These are phyloP conservation scores for Eremophila alpestris DNA, from an alignment of 2,797 vertebrate genomes.

Conservation along the genomic window DNA sequence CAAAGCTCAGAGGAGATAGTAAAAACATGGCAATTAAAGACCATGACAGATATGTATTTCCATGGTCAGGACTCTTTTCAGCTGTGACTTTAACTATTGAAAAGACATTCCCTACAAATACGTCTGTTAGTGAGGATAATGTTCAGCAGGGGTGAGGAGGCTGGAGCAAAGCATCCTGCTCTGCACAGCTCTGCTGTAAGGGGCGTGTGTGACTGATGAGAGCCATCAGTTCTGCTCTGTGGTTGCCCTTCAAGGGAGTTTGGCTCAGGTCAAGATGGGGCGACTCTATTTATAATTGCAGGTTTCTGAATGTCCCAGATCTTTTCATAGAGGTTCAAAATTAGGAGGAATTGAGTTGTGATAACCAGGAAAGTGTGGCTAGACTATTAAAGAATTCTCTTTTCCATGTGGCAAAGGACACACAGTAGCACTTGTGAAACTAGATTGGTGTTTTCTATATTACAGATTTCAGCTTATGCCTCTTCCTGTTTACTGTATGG, in stretches of 20 bases:
- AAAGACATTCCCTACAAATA: neutral
- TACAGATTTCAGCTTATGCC: neutral
- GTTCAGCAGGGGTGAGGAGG: neutral
- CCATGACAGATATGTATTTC: neutral
- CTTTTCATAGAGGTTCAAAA: neutral
- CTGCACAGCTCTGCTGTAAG: neutral
- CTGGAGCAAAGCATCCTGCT: neutral
- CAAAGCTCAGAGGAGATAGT: neutral
- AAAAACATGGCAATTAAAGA: neutral
- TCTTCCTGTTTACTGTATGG: neutral
- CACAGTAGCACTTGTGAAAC: neutral
- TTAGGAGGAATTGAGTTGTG: neutral
- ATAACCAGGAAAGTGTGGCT: neutral
- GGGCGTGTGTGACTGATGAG: neutral
- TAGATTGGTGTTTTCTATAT: accelerated
- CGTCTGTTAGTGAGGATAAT: accelerated
- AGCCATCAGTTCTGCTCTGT: neutral
- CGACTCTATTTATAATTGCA: neutral
- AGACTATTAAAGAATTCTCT: neutral
- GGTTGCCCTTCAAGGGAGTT: neutral
- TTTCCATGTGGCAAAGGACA: neutral
- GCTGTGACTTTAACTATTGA: neutral
- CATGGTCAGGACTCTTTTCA: neutral
- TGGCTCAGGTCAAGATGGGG: neutral
- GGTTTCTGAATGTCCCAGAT: neutral